phyloP scores from a whole-genome alignment of 2,797 vertebrate genomes.

The Thamnophis elegans region DNA sequence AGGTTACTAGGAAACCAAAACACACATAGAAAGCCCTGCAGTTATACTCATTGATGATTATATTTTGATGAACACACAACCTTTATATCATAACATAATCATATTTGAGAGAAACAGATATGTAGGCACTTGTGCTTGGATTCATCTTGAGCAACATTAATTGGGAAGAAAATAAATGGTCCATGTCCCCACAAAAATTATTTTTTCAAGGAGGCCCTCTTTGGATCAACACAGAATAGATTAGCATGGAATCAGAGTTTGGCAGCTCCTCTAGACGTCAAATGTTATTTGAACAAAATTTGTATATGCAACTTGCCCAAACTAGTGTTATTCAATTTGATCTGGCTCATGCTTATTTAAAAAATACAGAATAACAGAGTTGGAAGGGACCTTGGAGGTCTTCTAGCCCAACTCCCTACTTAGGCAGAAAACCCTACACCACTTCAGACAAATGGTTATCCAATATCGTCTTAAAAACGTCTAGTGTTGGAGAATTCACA shows the following conservation, averaged over 20 bases:
- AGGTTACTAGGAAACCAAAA: slow-evolving; percentile 11
- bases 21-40: neutral
- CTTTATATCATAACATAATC: neutral
- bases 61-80: neutral
- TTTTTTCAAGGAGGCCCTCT: neutral
- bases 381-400: too few species aligned
- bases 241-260: neutral
- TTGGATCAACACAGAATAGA: neutral
- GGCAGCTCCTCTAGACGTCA: too few species aligned
- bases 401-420: too few species aligned
- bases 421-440: too few species aligned
- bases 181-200: neutral
- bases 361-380: too few species aligned
- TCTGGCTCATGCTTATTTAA: neutral
- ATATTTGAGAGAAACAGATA: neutral
- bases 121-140: neutral
- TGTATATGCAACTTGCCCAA: neutral
- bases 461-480: too few species aligned
- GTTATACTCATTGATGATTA: rapidly evolving
- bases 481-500: too few species aligned
- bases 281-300: too few species aligned
- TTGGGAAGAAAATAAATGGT: neutral
- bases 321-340: neutral
- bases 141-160: neutral
- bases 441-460: too few species aligned